These are phyloP conservation scores for Sericinus montela DNA, from an alignment of 2,888 invertebrate genomes.

Conservation along the genomic window DNA sequence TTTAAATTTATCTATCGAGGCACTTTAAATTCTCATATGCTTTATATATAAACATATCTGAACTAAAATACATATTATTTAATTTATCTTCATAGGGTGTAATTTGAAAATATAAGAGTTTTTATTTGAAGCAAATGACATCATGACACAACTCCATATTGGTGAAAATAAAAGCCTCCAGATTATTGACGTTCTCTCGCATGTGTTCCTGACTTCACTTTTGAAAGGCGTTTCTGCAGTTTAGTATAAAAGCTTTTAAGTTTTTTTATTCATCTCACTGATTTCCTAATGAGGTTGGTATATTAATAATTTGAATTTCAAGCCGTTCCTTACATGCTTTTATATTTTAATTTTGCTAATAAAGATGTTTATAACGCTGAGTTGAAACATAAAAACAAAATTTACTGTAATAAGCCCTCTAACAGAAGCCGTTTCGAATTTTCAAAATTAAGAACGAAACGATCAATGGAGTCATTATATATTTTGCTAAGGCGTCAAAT, in stretches of 20 bases:
- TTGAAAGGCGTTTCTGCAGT: not conserved
- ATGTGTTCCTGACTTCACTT: too few relatives aligned
- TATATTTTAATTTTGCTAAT: slow-evolving; percentile 6
- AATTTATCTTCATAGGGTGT: too few relatives aligned
- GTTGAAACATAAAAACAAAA: slow-evolving; percentile 18
- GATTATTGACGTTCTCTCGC: too few relatives aligned
- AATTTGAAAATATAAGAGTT: too few relatives aligned
- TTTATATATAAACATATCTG: too few relatives aligned
- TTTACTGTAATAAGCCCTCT: slow-evolving; percentile 42
- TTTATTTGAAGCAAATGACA: too few relatives aligned
- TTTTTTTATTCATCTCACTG: not conserved
- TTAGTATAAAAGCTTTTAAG: not conserved
- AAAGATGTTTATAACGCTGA: slow-evolving; percentile 11
- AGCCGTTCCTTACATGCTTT: slow-evolving; percentile 3
- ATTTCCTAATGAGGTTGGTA: slow-evolving; percentile 5
- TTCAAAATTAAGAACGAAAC: slow-evolving; percentile 38
- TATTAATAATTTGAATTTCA: slow-evolving; percentile 4
- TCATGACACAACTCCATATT: too few relatives aligned
- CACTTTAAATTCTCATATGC: too few relatives aligned
- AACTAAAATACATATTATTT: too few relatives aligned
- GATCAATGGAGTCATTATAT: slow-evolving; percentile 67
- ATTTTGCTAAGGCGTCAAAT: slow-evolving; percentile 65
- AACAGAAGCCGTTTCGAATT: slow-evolving; percentile 41
- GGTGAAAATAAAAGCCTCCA: too few relatives aligned
- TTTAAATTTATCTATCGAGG: too few relatives aligned